Base-by-base conservation (phyloP, 2,888 invertebrate species). In the Acanthosepion lycidas region DNA sequence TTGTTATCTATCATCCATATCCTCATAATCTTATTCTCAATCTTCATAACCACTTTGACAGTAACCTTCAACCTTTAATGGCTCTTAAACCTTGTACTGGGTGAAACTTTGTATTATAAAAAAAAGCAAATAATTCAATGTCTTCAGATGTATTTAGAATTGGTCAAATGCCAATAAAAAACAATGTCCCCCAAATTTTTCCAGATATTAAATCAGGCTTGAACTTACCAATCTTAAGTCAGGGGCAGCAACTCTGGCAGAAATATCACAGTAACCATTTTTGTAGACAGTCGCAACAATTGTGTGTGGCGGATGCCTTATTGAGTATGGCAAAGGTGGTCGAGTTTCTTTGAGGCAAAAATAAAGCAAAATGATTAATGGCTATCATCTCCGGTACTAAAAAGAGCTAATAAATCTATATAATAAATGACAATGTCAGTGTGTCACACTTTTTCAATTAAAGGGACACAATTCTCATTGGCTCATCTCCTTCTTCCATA, bases 271-370 rank as follows among this genome's bases (percentile, higher is more conserved):
- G 48, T 95, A 95, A 33, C 97, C 97, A 96, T 97, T 97, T 95
- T 96, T 97, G 95, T 95, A 97, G 18, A 97, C 97, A 92, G 96
- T 96, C 3, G 96, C 97, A 94, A 97, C 96, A 91, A 97, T 97
- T 51, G 96, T 96, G 55, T 96, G 95, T 5, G 97, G 96, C 94
- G 97, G 96, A 94, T 96, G 96, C 91, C 95, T 96, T 93, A 48
- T 93, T n/a, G n/a, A 53, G 48, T 49, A 49, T 6, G n/a, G 49
- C 53, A 53, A 95, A 96, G 96, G 92, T 95, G 92, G 2, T 96
- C 55, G 51, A 94, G 94, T 20, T 91, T 92, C n/a, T 78, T 94
- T 42, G 94, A 91, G 49, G 91, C 9, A 53, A 94, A 59, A 91
- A 48, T 15, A 91, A 94, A 92, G 53, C 49, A 78, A 33, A 91